These are phyloP conservation scores for Gymnoscopelus microlampas DNA, from an alignment of 2,797 vertebrate species.

Conservation along the genomic window DNA sequence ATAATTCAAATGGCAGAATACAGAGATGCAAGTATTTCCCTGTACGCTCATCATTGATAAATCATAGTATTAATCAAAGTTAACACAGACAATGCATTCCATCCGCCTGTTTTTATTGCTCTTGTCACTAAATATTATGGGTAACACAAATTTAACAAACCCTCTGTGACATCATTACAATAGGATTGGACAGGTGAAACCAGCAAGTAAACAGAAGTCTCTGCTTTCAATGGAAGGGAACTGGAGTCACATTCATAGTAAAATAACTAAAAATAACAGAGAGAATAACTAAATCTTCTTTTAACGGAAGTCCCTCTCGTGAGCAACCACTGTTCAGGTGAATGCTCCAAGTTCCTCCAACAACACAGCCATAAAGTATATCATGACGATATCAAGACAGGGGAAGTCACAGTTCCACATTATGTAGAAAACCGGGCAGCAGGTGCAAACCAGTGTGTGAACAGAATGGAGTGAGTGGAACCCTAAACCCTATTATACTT, in stretches of 20 bases:
- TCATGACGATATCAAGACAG: conserved; percentile 8
- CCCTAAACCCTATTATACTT: no score
- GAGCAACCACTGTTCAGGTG: conserved; percentile 29
- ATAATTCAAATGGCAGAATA: background rate
- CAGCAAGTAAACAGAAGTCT: conserved; percentile 59
- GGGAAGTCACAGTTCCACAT: conserved; percentile 53
- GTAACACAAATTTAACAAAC: background rate
- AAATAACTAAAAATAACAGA: conserved; percentile 43
- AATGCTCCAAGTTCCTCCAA: conserved; percentile 49
- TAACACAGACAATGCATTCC: conserved; percentile 1
- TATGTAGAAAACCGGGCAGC: conserved; percentile 22
- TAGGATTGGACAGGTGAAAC: conserved; percentile 15
- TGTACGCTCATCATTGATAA: background rate
- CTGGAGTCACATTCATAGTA: conserved; percentile 41
- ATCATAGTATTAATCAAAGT: background rate
- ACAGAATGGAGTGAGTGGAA: conserved; percentile 10
- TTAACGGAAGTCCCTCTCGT: conserved; percentile 29
- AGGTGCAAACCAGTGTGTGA: conserved; percentile 32
- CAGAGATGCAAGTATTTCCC: background rate
- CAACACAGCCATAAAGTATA: conserved; percentile 11
- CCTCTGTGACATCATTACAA: conserved; percentile 43
- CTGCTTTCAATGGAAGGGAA: conserved; percentile 62
- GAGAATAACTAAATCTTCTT: background rate
- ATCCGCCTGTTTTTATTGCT: background rate
- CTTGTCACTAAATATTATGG: conserved; percentile 10